Base-by-base conservation (phyloP, 2,797 vertebrate species). In the Micrastur ruficollis region DNA sequence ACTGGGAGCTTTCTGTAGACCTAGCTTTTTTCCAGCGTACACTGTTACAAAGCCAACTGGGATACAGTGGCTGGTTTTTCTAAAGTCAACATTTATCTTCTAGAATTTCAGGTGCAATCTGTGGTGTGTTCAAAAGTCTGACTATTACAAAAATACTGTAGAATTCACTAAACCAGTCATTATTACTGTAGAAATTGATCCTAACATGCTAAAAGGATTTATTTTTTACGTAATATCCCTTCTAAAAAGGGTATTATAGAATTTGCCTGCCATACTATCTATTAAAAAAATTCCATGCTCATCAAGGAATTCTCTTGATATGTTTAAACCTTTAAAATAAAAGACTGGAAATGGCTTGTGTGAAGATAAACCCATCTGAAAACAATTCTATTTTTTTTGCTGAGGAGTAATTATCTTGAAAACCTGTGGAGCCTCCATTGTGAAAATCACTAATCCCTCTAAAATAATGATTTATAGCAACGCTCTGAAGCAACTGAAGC, bases 381-480 rank as follows among this genome's bases (percentile, higher is more conserved):
- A 95, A 93, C 81, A 94, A 80, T 89, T 87, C 40, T 84, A 2
- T 59, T 89, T 97, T 91, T 90, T 81, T 70, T 92, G 36, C 59
- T 78, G 76, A 86, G 66, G 81, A 85, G 90, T 96, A 97, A 96
- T 97, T 97, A 96, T 87, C 81, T 68, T 95, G 86, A 94, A 97
- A 95, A 95, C 95, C 94, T 95, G 78, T 44, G 31, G 93, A 67
- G 66, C 23, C 56, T 92, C 78, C 90, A 94, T 95, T 95, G 95
- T 93, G 89, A 94, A 96, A 93, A 80, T 86, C 93, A 81, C 89
- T 95, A 97, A 97, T 97, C 93, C 81, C 34, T 91, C 71, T 94
- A 95, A 95, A 97, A 95, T 95, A 95, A 95, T 95, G 88, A 85
- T 90, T 91, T 95, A 85, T 63, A 89, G 72, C 68, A 90, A 70